Evolutionary conservation across 2,888 invertebrate genomes (phyloP).

Genomic region (Amblyjoppa proteus): DNA sequence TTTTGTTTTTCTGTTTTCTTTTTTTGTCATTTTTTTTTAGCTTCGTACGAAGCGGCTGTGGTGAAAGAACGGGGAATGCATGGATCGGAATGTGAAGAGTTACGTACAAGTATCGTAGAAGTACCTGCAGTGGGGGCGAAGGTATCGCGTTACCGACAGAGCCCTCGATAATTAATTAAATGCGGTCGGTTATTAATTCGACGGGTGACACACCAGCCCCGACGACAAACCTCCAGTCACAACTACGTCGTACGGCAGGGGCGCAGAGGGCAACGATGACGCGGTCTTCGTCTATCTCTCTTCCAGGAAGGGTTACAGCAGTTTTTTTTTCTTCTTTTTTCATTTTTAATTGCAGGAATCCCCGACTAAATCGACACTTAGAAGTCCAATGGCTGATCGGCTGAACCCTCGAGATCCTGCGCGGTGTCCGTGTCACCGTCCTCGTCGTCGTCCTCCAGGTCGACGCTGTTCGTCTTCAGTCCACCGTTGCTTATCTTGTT

Average conservation of each 20-base stretch:
- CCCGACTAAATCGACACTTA: constrained; percentile 83
- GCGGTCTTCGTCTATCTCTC: constrained; percentile 51
- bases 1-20: constrained; percentile 6
- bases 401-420: constrained; percentile 91
- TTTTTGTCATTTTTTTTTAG: neutral
- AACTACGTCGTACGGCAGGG: constrained; percentile 71
- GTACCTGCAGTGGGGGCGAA: constrained; percentile 51
- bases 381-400: constrained; percentile 92
- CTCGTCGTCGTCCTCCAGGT: constrained; percentile 88
- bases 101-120: constrained; percentile 51
- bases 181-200: constrained; percentile 37
- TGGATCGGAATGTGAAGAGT: constrained; percentile 65
- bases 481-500: constrained; percentile 84
- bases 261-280: constrained; percentile 49
- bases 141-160: constrained; percentile 47
- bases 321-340: constrained; percentile 23
- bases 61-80: constrained; percentile 20
- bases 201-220: constrained; percentile 46
- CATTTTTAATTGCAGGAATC: constrained; percentile 23
- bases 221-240: constrained; percentile 78
- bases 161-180: constrained; percentile 53
- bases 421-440: constrained; percentile 90
- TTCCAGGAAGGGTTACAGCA: constrained; percentile 68
- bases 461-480: constrained; percentile 85
- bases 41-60: constrained; percentile 17